Conservation (phyloP, 2,797 vertebrate genomes). For the Carcharodon carcharias region DNA sequence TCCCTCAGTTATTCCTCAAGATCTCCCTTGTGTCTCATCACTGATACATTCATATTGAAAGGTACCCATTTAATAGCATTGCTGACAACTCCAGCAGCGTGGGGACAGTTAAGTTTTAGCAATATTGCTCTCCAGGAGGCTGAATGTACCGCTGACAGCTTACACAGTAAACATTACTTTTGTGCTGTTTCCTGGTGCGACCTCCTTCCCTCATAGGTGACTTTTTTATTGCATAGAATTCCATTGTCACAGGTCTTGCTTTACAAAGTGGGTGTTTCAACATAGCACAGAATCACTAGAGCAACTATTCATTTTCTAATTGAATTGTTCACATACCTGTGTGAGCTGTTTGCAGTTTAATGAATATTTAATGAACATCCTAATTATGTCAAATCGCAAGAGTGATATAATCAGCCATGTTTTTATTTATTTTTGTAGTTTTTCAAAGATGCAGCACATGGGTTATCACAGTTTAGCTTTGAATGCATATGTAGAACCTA, state of each 20-base stretch:
- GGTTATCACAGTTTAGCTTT: background rate
- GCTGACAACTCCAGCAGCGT: background rate
- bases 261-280: background rate
- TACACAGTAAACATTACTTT: constrained; percentile 24
- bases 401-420: background rate
- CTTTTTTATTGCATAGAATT: background rate
- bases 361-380: constrained; percentile 30
- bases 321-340: background rate
- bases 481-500: background rate
- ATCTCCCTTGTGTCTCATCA: background rate
- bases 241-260: background rate
- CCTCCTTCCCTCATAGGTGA: background rate
- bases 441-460: background rate
- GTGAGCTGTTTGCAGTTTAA: constrained; percentile 2
- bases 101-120: background rate
- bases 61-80: background rate
- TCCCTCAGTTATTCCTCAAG: background rate
- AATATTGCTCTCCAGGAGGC: background rate
- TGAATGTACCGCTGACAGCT: background rate
- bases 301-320: background rate
- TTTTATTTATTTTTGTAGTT: background rate
- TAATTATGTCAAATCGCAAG: constrained; percentile 6
- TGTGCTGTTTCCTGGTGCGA: constrained; percentile 3
- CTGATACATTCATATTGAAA: background rate
- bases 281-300: background rate